Conservation (phyloP, 2,888 invertebrate genomes). For the Nematopogon swammerdamellus region DNA sequence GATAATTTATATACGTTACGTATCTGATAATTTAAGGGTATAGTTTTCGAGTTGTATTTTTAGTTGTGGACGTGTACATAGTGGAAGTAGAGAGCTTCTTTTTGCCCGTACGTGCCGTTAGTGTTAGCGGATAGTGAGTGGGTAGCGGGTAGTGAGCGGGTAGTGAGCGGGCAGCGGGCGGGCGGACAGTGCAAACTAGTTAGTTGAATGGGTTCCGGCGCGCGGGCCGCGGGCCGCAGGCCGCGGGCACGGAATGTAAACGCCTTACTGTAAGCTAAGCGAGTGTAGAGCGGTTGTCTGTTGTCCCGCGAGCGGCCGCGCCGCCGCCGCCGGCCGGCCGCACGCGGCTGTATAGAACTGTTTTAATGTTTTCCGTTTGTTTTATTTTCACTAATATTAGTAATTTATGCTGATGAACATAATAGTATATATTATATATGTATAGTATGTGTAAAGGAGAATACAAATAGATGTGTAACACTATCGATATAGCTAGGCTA, state of each 20-base stretch:
- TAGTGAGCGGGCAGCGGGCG: slow-evolving; percentile 13
- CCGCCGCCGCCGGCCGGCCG: too few species aligned
- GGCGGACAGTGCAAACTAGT: slow-evolving; percentile 11
- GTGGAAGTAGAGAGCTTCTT: slow-evolving; percentile 8
- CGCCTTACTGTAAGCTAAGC: slow-evolving; percentile 43
- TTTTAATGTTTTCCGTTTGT: slow-evolving; percentile 29
- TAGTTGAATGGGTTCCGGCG: slow-evolving; percentile 17
- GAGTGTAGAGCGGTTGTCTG: slow-evolving; percentile 11
- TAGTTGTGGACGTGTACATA: slow-evolving; percentile 26
- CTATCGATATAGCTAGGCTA: slow-evolving; percentile 54
- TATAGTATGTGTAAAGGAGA: slow-evolving; percentile 11
- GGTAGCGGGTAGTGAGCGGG: slow-evolving; percentile 15
- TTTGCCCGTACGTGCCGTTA: not conserved
- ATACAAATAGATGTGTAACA: slow-evolving; percentile 53
- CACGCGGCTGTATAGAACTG: slow-evolving; percentile 47
- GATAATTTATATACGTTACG: slow-evolving; percentile 51
- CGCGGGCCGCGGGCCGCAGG: slow-evolving; percentile 10
- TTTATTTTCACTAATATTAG: slow-evolving; percentile 48
- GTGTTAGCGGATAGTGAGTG: slow-evolving; percentile 14
- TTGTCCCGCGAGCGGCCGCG: slow-evolving; percentile 14
- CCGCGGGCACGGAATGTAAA: slow-evolving; percentile 27
- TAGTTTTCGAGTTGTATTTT: slow-evolving; percentile 19
- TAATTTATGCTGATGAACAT: slow-evolving; percentile 49
- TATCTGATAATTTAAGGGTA: slow-evolving; percentile 33
- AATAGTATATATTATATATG: too few species aligned